These are phyloP conservation scores for Myrmecobius fasciatus DNA, from an alignment of 2,113 vertebrate species.

Conservation along the genomic window DNA sequence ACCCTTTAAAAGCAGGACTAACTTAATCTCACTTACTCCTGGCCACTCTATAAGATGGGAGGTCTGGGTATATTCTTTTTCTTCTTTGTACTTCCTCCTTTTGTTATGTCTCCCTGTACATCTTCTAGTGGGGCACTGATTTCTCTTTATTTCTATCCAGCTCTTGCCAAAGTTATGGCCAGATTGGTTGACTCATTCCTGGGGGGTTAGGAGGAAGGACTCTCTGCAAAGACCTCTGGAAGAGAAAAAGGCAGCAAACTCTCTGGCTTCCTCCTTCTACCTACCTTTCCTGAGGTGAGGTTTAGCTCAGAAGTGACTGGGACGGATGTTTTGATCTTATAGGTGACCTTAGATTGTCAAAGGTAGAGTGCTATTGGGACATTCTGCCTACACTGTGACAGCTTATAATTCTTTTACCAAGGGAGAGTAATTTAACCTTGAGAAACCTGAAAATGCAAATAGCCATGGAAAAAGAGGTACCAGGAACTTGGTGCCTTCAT, in stretches of 20 bases:
- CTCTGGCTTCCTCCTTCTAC: not conserved
- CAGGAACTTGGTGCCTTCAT: not conserved
- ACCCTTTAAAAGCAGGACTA: not conserved
- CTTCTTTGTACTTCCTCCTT: not conserved
- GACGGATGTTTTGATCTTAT: not conserved
- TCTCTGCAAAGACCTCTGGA: not conserved
- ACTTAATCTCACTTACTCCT: not conserved
- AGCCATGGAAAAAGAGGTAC: not conserved
- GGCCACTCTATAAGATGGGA: not conserved
- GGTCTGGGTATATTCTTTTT: not conserved
- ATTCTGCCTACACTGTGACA: not conserved
- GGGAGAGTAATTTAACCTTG: not conserved
- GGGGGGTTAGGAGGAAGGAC: not conserved
- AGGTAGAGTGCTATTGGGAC: not conserved
- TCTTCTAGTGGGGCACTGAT: not conserved
- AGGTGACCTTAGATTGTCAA: not conserved
- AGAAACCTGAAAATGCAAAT: not conserved
- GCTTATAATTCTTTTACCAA: not conserved
- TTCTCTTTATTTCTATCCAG: not conserved
- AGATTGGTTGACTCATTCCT: not conserved
- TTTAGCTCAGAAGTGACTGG: not conserved
- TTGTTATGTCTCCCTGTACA: not conserved
- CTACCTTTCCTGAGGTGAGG: not conserved
- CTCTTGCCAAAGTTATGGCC: not conserved
- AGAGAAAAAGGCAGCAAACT: not conserved